Base-by-base conservation (phyloP, 2,888 invertebrate genomes). In the Lagria hirta region DNA sequence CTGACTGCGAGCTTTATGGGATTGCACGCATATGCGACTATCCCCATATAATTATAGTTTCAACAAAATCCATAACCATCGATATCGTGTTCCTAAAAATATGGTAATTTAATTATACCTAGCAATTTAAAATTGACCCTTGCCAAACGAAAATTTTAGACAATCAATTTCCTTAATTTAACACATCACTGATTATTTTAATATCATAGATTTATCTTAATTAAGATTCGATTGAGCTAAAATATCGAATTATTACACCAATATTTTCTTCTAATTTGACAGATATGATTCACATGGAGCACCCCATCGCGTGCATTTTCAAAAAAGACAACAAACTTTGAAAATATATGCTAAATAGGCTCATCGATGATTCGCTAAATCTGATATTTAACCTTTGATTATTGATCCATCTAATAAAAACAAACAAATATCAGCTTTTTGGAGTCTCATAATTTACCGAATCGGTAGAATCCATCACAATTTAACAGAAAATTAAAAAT, bases 41-140 rank as follows among this genome's bases (percentile, higher is more conserved):
- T 7, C 23, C 11, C 17, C 13, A 24, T 14, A 15, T 43, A 43
- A 43, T 43, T 43, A 43, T 32, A 32, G 38, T 43, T 36, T 43
- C 37, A 36, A 26, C 32, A 32, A 37, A 43, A 37, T 43, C 38
- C 37, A 41, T 41, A 41, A 32, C 41, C 43, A 37, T 32, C 43
- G 40, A 36, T 43, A 30, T 48, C 43, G 18, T 34, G 43, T 47
- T 38, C 33, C 36, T 22, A 46, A 53, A 52, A 52, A 48, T 55
- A 55, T 55, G 55, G 34, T 53, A 55, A 55, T 55, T 55, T 55
- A 51, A 55, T 55, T 48, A 48, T 34, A 51, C 29, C 24, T 48
- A n/a, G 36, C 28, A 29, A 33, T 23, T 22, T 20, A 36, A 54
- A 54, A 54, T 54, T 52, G 52, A 22, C 34, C 43, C 51, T 45